A percentile compares a stretch with the other conserved stretches of the same genome.
phyloP scores from a whole-genome alignment of 2,888 invertebrate genomes.

The Chloromyia formosa region DNA sequence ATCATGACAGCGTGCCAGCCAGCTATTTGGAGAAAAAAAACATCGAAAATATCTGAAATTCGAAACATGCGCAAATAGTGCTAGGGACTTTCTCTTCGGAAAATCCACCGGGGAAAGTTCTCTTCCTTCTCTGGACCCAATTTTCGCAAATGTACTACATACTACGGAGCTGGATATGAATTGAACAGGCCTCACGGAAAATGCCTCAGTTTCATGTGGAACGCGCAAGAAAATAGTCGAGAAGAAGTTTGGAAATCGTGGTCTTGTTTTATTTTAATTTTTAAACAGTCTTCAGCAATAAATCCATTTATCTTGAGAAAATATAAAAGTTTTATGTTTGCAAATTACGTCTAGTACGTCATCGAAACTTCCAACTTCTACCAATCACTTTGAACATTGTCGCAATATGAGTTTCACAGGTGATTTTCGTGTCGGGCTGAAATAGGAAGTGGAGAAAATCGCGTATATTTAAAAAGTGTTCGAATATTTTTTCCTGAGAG shows the following conservation, averaged over 20 bases:
- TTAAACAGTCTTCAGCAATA: background rate
- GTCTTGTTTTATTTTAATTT: background rate
- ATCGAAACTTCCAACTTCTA: too few relatives aligned
- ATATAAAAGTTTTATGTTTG: too few relatives aligned
- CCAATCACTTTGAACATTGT: too few relatives aligned
- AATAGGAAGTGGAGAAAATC: too few relatives aligned
- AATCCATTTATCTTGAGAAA: background rate
- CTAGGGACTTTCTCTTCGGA: background rate
- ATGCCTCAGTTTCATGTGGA: conserved; percentile 63
- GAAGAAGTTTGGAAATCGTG: conserved; percentile 1
- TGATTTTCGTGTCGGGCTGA: too few relatives aligned
- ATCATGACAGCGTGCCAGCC: background rate
- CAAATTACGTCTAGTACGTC: too few relatives aligned
- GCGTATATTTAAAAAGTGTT: too few relatives aligned
- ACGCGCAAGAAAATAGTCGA: conserved; percentile 61
- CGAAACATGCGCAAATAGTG: background rate
- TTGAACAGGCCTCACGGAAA: conserved; percentile 32
- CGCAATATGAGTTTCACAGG: too few relatives aligned
- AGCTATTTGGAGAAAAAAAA: conserved; percentile 23
- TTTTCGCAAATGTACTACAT: background rate
- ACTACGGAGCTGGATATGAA: conserved; percentile 22
- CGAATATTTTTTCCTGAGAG: too few relatives aligned
- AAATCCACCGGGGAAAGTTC: conserved; percentile 1
- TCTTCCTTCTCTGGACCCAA: background rate
- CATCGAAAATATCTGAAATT: conserved; percentile 25